Percentiles rank a stretch among this genome's conserved stretches.
phyloP scores from a whole-genome alignment of 2,113 vertebrate species.

The Paratilapia polleni region DNA sequence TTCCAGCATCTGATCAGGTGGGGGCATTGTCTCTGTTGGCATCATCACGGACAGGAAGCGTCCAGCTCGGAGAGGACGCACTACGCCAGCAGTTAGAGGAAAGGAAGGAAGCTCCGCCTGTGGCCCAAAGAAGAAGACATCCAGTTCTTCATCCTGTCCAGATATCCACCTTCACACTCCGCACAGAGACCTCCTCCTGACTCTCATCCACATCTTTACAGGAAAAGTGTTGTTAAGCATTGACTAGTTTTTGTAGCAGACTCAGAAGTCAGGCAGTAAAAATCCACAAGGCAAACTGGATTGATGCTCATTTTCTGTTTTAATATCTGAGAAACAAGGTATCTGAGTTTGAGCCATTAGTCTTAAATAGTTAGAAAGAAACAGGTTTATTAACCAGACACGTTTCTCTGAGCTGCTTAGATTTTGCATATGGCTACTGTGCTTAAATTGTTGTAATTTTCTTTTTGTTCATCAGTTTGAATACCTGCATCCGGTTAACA shows the following conservation, averaged over 20 bases:
- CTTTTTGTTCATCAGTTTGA: background rate
- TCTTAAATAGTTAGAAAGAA: no score
- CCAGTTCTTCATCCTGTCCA: background rate
- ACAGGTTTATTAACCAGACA: background rate
- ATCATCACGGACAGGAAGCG: background rate
- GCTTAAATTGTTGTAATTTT: background rate
- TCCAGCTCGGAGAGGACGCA: background rate
- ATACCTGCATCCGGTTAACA: no score
- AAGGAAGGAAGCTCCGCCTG: background rate
- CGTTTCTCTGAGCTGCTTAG: background rate
- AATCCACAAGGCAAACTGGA: background rate
- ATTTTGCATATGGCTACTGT: background rate
- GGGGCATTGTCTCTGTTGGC: background rate
- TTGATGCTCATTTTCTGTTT: background rate
- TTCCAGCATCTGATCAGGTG: conserved; percentile 15
- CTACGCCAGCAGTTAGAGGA: background rate
- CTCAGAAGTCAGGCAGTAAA: background rate
- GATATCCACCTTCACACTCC: background rate
- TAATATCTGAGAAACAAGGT: background rate
- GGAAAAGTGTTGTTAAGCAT: no score
- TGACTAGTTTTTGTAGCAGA: rapidly evolving
- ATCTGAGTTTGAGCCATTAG: background rate
- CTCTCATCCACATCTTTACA: background rate
- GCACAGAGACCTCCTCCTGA: background rate
- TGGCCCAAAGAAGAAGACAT: background rate